Evolutionary conservation across 2,888 invertebrate genomes (phyloP).

Genomic region (Aleiodes leptofemur): DNA sequence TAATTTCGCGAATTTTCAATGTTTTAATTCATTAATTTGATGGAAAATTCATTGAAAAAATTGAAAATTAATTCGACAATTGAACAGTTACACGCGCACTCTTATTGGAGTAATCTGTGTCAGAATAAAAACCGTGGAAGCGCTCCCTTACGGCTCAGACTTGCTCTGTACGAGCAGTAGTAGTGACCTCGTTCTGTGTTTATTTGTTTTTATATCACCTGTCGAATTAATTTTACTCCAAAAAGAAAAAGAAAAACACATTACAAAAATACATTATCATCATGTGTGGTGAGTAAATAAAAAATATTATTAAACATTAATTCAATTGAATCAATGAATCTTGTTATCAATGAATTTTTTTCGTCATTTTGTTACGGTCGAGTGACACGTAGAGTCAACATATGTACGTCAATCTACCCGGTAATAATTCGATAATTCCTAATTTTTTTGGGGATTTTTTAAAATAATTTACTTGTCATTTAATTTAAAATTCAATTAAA

Average conservation of each 20-base stretch:
- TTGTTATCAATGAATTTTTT: not conserved
- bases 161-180: constrained; percentile 39
- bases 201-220: constrained; percentile 10
- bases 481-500: too few relatives aligned
- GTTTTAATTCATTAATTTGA: too few relatives aligned
- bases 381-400: constrained; percentile 15
- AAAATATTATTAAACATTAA: not conserved
- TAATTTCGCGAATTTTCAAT: not conserved
- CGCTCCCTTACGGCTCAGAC: constrained; percentile 55
- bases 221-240: constrained; percentile 4
- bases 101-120: constrained; percentile 12
- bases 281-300: constrained; percentile 20
- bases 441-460: not conserved
- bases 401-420: constrained; percentile 9
- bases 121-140: constrained; percentile 57
- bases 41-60: too few relatives aligned
- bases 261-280: constrained; percentile 2
- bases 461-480: too few relatives aligned
- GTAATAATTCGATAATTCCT: constrained; percentile 2
- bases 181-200: constrained; percentile 44
- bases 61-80: too few relatives aligned
- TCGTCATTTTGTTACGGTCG: not conserved
- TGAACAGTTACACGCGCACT: too few relatives aligned
- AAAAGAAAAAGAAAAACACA: not conserved
- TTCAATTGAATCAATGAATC: too few relatives aligned